phyloP scores from a whole-genome alignment of 1,140 invertebrate species.

The Drosophila biarmipes region DNA sequence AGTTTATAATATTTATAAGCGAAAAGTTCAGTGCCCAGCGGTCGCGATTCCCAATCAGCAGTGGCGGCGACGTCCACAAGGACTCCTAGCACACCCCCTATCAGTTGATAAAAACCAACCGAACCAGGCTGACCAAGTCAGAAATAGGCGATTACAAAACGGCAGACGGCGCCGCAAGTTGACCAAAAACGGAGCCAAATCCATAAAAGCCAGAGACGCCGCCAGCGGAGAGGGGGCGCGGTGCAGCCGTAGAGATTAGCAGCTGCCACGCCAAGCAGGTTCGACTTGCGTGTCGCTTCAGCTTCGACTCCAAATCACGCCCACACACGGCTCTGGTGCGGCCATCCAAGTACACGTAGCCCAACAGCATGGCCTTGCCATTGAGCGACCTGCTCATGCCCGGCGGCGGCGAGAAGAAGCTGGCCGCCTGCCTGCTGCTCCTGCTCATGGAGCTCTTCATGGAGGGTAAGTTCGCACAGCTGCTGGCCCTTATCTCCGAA shows the following conservation, averaged over 20 bases:
- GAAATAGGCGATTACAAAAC: background rate
- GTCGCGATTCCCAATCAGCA: slow-evolving; percentile 25
- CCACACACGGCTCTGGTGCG: slow-evolving; percentile 35
- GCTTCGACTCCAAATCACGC: slow-evolving; percentile 50
- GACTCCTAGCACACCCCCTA: slow-evolving; percentile 6
- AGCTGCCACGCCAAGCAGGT: slow-evolving; percentile 61
- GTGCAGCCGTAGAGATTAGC: slow-evolving; percentile 51
- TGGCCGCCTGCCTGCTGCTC: slow-evolving; percentile 75
- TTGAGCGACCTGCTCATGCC: slow-evolving; percentile 73
- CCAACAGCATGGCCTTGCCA: slow-evolving; percentile 66
- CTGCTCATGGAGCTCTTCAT: slow-evolving; percentile 78
- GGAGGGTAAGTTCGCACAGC: slow-evolving; percentile 59
- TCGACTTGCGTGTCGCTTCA: slow-evolving; percentile 59
- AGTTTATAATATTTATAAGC: slow-evolving; percentile 70
- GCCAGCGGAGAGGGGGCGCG: slow-evolving; percentile 9
- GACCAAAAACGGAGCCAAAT: slow-evolving; percentile 58
- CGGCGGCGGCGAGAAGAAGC: slow-evolving; percentile 70
- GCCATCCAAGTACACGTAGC: slow-evolving; percentile 26
- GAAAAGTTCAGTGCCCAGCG: slow-evolving; percentile 38
- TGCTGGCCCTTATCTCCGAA: slow-evolving; percentile 3
- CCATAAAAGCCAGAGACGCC: slow-evolving; percentile 28
- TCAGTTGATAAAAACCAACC: background rate
- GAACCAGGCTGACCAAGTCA: background rate
- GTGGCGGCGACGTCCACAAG: slow-evolving; percentile 45
- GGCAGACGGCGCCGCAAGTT: slow-evolving; percentile 4